phyloP scores from a whole-genome alignment of 1,140 invertebrate genomes.

The Aphaenogaster ashmeadi region DNA sequence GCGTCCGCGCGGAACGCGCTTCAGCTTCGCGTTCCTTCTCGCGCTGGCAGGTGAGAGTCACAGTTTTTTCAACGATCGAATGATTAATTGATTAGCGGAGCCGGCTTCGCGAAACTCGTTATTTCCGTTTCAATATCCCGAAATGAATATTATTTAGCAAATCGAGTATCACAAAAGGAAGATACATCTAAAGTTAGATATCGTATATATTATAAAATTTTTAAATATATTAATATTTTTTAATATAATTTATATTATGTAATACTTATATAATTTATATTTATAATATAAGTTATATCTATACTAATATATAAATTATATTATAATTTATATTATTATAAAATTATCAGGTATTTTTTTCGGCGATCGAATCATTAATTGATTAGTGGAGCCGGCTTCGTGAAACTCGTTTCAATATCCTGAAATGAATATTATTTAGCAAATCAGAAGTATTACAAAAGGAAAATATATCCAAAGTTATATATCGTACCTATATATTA shows the following conservation, averaged over 20 bases:
- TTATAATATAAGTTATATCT: no score
- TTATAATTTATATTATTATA: no score
- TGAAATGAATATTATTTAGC: neutral
- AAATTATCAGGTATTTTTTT: neutral
- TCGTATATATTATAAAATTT: neutral
- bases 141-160: neutral
- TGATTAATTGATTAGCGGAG: neutral
- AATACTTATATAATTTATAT: no score
- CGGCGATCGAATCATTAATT: neutral
- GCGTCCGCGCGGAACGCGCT: constrained; percentile 3
- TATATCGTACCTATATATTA: neutral
- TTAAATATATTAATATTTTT: no score
- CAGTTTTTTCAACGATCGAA: neutral
- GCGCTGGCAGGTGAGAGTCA: neutral
- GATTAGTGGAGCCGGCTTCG: neutral
- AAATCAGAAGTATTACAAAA: neutral
- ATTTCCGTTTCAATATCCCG: neutral
- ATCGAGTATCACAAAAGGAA: neutral
- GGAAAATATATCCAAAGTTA: neutral
- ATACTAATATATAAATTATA: no score
- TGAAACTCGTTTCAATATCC: neutral
- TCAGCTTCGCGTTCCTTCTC: neutral
- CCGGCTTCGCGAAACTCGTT: neutral
- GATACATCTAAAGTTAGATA: neutral
- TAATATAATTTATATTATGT: no score